Base-by-base conservation (phyloP, 1,140 invertebrate species). In the Drosophila pandora region DNA sequence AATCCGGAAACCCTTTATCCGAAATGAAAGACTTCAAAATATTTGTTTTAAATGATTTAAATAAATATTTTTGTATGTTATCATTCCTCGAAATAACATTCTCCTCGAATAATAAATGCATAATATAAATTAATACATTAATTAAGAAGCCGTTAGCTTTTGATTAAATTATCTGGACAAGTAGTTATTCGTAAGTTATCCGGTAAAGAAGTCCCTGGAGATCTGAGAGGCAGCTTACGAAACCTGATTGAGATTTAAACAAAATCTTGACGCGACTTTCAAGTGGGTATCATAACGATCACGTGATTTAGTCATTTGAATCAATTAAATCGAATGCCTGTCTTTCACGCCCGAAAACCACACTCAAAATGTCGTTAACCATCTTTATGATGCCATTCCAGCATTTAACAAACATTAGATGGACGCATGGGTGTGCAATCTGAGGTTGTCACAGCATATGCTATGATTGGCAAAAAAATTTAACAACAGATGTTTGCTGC, bases 401-500 rank as follows among this genome's bases (percentile, higher is more conserved):
- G 17, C 23, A 23, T 43, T 74, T 23, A 39, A 52, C 32, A 21
- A 52, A 37, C 52, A 74, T 74, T 74, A 74, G 70, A 74, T 74
- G 45, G n/a, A 55, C 53, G 28, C 56, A 62, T 73, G 60, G 52
- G 37, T 57, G 52, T 47, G 63, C 63, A 85, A 84, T 76, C 50
- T 50, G 43, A 34, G 52, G 59, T 63, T 85, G 71, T 85, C 45
- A 58, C 41, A 85, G 76, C 81, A 84, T 77, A 77, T 84, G 81
- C 55, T 67, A 37, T 74, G 53, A 30, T 50, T 70, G 59, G 50
- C 61, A 23, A 81, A 87, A 67, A 67, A 47, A 63, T 59, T 63
- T 71, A 85, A 62, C 76, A 85, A 85, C 82, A 87, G 81, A 84
- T 84, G 80, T 76, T 80, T 62, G 49, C 30, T 69, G 78, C 57